Base-by-base conservation (phyloP, 2,888 invertebrate genomes). In the Tetrapedia diversipes region DNA sequence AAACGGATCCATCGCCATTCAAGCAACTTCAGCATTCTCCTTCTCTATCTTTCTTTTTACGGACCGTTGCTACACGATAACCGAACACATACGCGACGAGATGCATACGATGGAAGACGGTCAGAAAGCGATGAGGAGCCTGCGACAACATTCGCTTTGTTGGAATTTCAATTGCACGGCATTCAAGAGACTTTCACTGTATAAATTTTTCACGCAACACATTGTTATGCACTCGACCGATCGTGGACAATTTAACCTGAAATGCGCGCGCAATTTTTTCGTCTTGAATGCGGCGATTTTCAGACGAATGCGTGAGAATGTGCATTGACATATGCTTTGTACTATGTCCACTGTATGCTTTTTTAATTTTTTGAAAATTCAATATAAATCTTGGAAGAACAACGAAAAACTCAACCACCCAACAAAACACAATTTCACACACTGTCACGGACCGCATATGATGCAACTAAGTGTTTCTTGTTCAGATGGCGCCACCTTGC, bases 181-280 rank as follows among this genome's bases (percentile, higher is more conserved):
- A 76, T 66, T 60, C 72, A 64, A 51, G 54, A 67, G 70, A 87
- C 87, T 87, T 88, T 87, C 87, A 87, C 88, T 82, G 49, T 77
- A 70, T 53, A 76, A 67, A 72, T 79, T 82, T 86, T 72, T 82
- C 80, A 59, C 67, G 59, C 61, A 65, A 65, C 71, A 81, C 85
- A 83, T 82, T 79, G 71, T 60, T 71, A 39, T 67, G 54, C 54
- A 41, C 27, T 32, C 47, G 49, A 51, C 27, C 41, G 27, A 43
- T 37, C 53, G 34, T 34, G 22, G 7, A 27, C 34, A 27, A 11
- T 41, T 76, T 85, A 85, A 85, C 85, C 84, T 83, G 65, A 85
- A 81, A 79, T 32, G 11, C 29, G 27, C 32, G 34, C 43, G 49
- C 2, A 27, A 24, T 22, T 14, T 14, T 47, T 7, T 1, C 6